Percentiles rank a stretch among this genome's conserved stretches.
phyloP scores from a whole-genome alignment of 2,797 vertebrate genomes.

The Mionectes olivaceus region DNA sequence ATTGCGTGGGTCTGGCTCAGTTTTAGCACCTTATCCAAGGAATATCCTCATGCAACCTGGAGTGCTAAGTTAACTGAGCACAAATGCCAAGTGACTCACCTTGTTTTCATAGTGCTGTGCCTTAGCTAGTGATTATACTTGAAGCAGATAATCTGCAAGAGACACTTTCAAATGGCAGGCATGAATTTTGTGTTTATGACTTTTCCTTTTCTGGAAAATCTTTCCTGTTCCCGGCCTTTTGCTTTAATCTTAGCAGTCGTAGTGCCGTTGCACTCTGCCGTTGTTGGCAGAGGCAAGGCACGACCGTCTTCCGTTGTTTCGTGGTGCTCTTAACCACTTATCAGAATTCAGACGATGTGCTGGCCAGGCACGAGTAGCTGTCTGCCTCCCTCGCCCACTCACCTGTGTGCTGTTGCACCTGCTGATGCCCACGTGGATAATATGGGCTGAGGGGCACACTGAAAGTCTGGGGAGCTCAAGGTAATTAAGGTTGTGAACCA shows the following conservation, averaged over 20 bases:
- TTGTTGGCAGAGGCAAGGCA: background rate
- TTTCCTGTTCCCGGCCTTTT: background rate
- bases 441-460: accelerated
- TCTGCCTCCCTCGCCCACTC: background rate
- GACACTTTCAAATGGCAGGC: background rate
- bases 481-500: background rate
- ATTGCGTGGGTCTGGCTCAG: background rate
- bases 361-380: background rate
- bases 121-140: background rate
- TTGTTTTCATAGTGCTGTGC: background rate
- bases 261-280: background rate
- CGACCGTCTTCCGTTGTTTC: background rate
- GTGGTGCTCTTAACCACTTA: background rate
- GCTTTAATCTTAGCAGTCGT: background rate
- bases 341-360: background rate
- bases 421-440: background rate
- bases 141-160: background rate
- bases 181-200: background rate
- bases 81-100: background rate
- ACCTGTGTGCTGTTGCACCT: background rate
- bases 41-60: background rate
- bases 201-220: background rate
- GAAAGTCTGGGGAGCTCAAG: background rate
- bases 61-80: background rate
- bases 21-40: background rate